Base-by-base conservation (phyloP, 1,140 invertebrate species). In the Pinna nobilis region DNA sequence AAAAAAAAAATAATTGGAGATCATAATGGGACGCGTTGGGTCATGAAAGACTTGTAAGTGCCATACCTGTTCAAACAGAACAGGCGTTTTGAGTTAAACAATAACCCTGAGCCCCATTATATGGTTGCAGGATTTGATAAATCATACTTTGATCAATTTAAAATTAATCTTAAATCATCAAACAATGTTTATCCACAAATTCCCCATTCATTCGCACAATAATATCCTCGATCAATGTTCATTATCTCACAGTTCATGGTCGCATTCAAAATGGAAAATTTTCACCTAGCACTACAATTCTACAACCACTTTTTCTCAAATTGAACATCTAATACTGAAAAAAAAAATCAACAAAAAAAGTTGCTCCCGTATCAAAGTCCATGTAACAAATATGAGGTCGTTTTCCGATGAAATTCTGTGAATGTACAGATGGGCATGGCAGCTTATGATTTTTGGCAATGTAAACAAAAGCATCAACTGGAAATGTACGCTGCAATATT, bases 401-500 rank as follows among this genome's bases (percentile, higher is more conserved):
- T 70, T 32, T 53, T 61, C 74, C 37, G 60, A 47, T 39, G 35
- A 70, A 70, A 41, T 57, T 61, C 61, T 63, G 37, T 59, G 7
- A 47, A 73, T 68, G 59, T 63, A 65, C 55, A 57, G 20, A 73
- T 69, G 59, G 41, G 37, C 49, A 20, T 44, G 49, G 44, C 51
- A 60, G 39, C n/a, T 9, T 13, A n/a, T 20, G 35, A 44, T 20
- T 18, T n/a, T 63, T 32, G 37, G 18, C 33, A 25, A 63, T 20
- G 30, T 30, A 25, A 11, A 59, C 11, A 6, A 39, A 30, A 25
- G 25, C 25, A 47, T 70, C 70, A 82, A 64, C 81, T 80, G 51
- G 75, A 76, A 35, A 81, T 75, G 49, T 77, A 82, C 28, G 79
- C 74, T 20, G 79, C 77, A 41, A 81, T n/a, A n/a, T n/a, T n/a